Percentiles rank a stretch among this genome's conserved stretches.
Conservation (phyloP, 1,140 invertebrate genomes). For the Drosophila punjabiensis region DNA sequence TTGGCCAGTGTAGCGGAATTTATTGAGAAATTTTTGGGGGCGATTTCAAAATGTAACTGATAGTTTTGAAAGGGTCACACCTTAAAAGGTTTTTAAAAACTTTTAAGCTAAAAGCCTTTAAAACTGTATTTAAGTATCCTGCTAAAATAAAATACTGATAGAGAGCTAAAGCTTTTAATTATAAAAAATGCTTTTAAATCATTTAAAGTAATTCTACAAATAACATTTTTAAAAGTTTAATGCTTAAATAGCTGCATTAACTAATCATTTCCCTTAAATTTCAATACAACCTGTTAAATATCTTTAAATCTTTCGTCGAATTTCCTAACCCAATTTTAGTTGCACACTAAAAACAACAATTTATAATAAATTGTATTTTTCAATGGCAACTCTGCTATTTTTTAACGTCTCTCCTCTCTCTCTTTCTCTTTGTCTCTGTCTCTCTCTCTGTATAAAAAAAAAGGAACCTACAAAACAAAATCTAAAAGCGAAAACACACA, state of each 20-base stretch:
- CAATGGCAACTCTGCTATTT: constrained; percentile 73
- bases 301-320: constrained; percentile 11
- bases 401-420: constrained; percentile 29
- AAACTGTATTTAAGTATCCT: not conserved
- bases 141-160: not conserved
- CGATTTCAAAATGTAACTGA: not conserved
- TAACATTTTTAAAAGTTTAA: not conserved
- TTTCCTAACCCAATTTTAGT: constrained; percentile 60
- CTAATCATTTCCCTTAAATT: not conserved
- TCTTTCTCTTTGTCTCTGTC: not conserved
- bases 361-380: constrained; percentile 69
- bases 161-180: not conserved
- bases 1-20: not conserved
- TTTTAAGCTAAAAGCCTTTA: not conserved
- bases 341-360: constrained; percentile 43
- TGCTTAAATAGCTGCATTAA: not conserved
- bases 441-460: constrained; percentile 20
- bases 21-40: not conserved
- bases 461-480: constrained; percentile 61
- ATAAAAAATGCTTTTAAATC: too few relatives aligned
- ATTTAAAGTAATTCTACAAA: not conserved
- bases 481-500: constrained; percentile 71
- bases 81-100: not conserved
- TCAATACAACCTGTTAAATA: constrained; percentile 18
- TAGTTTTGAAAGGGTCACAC: not conserved